These are phyloP conservation scores for Drosophila antonietae DNA, from an alignment of 2,888 invertebrate species.

Conservation along the genomic window DNA sequence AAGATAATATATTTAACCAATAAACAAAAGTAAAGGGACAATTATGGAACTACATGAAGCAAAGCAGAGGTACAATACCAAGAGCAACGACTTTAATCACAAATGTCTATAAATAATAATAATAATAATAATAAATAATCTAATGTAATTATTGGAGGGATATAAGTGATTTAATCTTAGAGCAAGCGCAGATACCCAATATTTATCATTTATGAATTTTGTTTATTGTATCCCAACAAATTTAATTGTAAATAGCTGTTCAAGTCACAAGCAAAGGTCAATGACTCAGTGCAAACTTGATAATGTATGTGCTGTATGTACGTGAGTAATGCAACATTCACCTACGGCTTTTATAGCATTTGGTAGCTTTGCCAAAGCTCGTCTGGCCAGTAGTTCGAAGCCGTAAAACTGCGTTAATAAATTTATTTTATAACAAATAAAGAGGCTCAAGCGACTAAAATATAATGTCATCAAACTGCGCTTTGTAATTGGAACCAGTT, in stretches of 20 bases:
- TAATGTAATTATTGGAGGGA: neutral
- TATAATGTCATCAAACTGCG: conserved; percentile 68
- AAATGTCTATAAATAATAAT: neutral
- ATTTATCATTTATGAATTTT: neutral
- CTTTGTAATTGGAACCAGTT: conserved; percentile 55
- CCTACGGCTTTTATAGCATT: conserved; percentile 32
- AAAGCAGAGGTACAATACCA: neutral
- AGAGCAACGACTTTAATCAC: neutral
- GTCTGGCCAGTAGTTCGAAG: conserved; percentile 15
- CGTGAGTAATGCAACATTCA: conserved; percentile 35
- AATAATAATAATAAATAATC: neutral
- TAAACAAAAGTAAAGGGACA: conserved; percentile 5
- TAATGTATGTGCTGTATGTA: conserved; percentile 14
- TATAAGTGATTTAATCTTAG: neutral
- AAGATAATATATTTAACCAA: conserved; percentile 16
- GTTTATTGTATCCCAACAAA: conserved; percentile 1
- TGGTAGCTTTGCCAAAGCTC: conserved; percentile 11
- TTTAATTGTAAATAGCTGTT: conserved; percentile 20
- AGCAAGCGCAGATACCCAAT: neutral
- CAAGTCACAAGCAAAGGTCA: conserved; percentile 29
- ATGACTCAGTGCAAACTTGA: conserved; percentile 20
- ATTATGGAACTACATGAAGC: neutral
- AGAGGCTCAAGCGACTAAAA: conserved; percentile 38
- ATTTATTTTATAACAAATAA: conserved; percentile 51
- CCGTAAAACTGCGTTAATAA: conserved; percentile 41